These are phyloP conservation scores for Microcebus lehilahytsara DNA, from an alignment of 2,113 vertebrate genomes.

Conservation along the genomic window DNA sequence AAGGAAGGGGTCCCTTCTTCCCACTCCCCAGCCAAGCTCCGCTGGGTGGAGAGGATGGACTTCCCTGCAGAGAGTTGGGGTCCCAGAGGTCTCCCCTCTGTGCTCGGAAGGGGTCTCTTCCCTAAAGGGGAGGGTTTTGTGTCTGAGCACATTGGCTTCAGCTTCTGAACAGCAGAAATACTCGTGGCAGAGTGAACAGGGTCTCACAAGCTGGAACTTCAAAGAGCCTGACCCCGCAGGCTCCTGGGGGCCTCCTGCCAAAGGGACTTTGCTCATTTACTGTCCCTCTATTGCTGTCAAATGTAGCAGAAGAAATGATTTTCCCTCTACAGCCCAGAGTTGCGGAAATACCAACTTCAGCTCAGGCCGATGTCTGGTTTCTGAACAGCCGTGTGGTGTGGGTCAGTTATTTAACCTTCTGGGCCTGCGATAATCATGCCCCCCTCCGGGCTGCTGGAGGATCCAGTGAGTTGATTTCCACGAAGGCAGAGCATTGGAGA, in stretches of 20 bases:
- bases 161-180: neutral
- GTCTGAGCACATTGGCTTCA: neutral
- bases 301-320: neutral
- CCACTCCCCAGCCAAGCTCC: neutral
- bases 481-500: fast-evolving
- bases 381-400: neutral
- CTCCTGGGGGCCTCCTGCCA: no score
- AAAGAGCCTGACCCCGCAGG: neutral
- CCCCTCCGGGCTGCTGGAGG: neutral
- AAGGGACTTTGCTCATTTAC: neutral
- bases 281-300: neutral
- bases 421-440: neutral
- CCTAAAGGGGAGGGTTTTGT: neutral
- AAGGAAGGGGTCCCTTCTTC: neutral
- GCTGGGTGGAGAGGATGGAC: no score
- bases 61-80: no score
- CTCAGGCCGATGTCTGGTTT: no score
- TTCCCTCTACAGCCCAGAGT: fast-evolving
- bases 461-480: neutral
- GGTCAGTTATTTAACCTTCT: neutral
- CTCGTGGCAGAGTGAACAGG: neutral
- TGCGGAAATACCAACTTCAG: neutral
- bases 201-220: neutral
- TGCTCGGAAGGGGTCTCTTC: neutral
- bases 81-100: neutral